A percentile compares a stretch with the other conserved stretches of the same genome.
These are phyloP conservation scores for Ormyrus rosae DNA, from an alignment of 2,888 invertebrate species.

Conservation along the genomic window DNA sequence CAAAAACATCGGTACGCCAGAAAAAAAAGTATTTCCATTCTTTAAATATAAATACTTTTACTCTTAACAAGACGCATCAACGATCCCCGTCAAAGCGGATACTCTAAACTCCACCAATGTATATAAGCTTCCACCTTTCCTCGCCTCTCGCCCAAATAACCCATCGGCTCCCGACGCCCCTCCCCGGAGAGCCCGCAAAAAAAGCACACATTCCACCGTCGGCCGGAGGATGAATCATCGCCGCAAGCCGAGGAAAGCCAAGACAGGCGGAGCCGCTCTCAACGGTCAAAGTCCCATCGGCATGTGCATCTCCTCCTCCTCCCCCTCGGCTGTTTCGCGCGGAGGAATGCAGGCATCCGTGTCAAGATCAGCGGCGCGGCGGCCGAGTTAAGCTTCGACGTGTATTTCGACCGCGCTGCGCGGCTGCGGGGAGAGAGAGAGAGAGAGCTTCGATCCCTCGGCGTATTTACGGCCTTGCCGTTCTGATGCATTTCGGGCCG, in stretches of 20 bases:
- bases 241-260: not conserved
- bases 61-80: too few species aligned
- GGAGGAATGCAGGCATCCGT: conserved; percentile 62
- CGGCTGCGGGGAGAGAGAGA: too few species aligned
- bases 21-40: too few species aligned
- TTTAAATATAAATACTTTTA: too few species aligned
- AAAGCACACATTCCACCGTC: not conserved
- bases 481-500: too few species aligned
- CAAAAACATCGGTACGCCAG: too few species aligned
- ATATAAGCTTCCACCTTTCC: too few species aligned
- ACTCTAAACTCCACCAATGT: too few species aligned
- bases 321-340: conserved; percentile 9
- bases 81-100: too few species aligned
- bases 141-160: not conserved
- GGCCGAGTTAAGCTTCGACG: conserved; percentile 3
- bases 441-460: too few species aligned
- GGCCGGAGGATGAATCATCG: conserved; percentile 30
- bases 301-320: not conserved
- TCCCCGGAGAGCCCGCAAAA: not conserved
- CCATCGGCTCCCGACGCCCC: not conserved
- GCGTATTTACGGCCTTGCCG: too few species aligned
- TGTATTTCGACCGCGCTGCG: not conserved
- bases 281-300: conserved; percentile 48
- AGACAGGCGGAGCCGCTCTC: not conserved
- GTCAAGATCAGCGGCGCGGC: conserved; percentile 66